Evolutionary conservation across 1,140 invertebrate genomes (phyloP), one percentile per base, ranked within the genome.

Genomic region (Pachypsylla venusta): DNA sequence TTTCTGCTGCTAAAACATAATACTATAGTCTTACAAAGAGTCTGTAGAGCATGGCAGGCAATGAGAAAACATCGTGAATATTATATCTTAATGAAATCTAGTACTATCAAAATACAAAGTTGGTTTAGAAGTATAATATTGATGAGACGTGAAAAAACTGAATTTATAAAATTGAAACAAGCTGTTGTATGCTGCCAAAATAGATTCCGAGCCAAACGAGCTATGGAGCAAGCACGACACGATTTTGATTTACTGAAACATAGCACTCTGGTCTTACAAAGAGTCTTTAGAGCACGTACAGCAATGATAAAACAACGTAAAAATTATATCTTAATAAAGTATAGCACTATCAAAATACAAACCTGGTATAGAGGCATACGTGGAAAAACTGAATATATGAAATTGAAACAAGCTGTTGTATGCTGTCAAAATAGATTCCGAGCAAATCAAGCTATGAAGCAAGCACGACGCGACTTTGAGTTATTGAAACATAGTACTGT

Each of bases 71-170:
- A 62, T 53, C 20, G 35, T 10, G 27, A 53, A 10, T 5, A 28
- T 16, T 61, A 57, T 27, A 14, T 42, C 1, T 5, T n/a, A 1
- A 13, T 64, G 2, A 64, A 60, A 28, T 25, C 2, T 1, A 16
- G 54, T 28, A n/a, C 53, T 12, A 30, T 64, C 35, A 30, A 61
- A 53, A 66, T 83, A 39, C 81, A 83, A 60, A 76, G 74, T 62
- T 73, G 73, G 60, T 78, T 70, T 56, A 72, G 76, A 35, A 75
- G 75, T 61, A 76, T 70, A 65, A 42, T 74, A n/a, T 69, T 68
- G 7, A 74, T 74, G 26, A 75, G 65, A 63, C 22, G 56, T 5
- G 59, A 70, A 42, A 48, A 63, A 27, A 7, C 53, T 55, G 30
- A 60, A 30, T 74, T 61, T 56, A 4, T 70, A 12, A 61, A 60